Base-by-base conservation (phyloP, 2,113 vertebrate species). In the Telmatochromis bifrenatus region DNA sequence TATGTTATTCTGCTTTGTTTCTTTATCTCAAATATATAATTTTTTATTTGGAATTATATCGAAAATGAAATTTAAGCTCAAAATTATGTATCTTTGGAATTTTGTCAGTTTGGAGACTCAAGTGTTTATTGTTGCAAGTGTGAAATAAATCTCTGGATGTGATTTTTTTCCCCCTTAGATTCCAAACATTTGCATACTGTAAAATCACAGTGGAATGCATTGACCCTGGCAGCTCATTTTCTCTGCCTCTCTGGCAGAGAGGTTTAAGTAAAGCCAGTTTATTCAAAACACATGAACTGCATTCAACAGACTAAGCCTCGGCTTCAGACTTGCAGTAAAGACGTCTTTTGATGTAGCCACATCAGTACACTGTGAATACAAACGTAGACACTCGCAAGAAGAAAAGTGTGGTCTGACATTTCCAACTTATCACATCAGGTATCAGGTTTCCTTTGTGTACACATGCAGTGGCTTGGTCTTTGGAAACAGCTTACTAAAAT, bases 271-370 rank as follows among this genome's bases (percentile, higher is more conserved):
- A 92, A 85, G 82, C 55, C 17, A 51, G 35, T 87, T 93, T 83
- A 95, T 95, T 90, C 35, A 33, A 87, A 95, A 92, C 92, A 94
- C 70, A 89, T 92, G 93, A 87, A 82, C 77, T 31, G 86, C 75
- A n/a, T 54, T 62, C 26, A 11, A 87, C 82, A 35, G 62, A 45
- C 86, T 31, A 60, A 83, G 82, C 49, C 75, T 2, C 58, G 7
- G 60, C 80, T 79, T 86, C 86, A 86, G 35, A 73, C 82, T 87
- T 19, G 21, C 81, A 84, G 70, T 7, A 42, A 86, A 84, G 80
- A 91, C 45, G 26, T 26, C 90, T 88, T 91, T 87, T 90, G 82
- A 94, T 93, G 92, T 90, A 10, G 53, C 88, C 91, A 92, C 90
- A 88, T 94, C 88, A 88, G 37, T 83, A 0, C 68, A 23, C 90